Base-by-base conservation (phyloP, 2,113 vertebrate genomes). In the Lepus americanus region DNA sequence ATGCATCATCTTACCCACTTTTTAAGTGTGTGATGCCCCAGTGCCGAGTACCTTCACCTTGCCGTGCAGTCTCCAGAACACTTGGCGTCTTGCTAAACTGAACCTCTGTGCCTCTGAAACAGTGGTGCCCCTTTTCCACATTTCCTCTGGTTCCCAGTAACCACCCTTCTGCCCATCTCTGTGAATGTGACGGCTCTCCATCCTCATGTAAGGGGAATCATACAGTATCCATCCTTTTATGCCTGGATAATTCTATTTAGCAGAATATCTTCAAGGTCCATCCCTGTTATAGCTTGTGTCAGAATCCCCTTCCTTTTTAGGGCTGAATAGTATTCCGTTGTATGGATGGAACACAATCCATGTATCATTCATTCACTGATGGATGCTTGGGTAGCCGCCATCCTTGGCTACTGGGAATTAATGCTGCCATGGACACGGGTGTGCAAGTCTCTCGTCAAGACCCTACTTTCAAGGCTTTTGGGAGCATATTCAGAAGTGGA, bases 121-220 rank as follows among this genome's bases (percentile, higher is more conserved):
- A 70, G 11, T 11, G 13, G 29, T 9, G 11, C 13, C 17, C 13
- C 36, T 33, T 55, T 22, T 7, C 19, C 27, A 17, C 10, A 23
- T 22, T 31, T 22, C 9, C 1, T 3, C 39, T 11, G 66, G 25
- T 7, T 51, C 22, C 69, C 69, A 44, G 25, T 6, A 29, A 70
- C 23, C 19, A n/a, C 44, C 53, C 4, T 12, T 27, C 27, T 59
- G 33, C 51, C 5, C 33, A 51, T 19, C 44, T 86, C 61, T 8
- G 0, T 17, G 72, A 63, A 59, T 72, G 59, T n/a, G 77, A 63
- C 51, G 14, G 14, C 44, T 29, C 19, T 64, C 49, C 22, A 25
- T 29, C 10, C 0, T 16, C 1, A 6, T 1, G 0, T 19, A n/a
- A 17, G 5, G 33, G 74, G 27, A 33, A 29, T 73, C n/a, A 23